These are phyloP conservation scores for Pseudomugil gertrudae DNA, from an alignment of 2,797 vertebrate species.

Conservation along the genomic window DNA sequence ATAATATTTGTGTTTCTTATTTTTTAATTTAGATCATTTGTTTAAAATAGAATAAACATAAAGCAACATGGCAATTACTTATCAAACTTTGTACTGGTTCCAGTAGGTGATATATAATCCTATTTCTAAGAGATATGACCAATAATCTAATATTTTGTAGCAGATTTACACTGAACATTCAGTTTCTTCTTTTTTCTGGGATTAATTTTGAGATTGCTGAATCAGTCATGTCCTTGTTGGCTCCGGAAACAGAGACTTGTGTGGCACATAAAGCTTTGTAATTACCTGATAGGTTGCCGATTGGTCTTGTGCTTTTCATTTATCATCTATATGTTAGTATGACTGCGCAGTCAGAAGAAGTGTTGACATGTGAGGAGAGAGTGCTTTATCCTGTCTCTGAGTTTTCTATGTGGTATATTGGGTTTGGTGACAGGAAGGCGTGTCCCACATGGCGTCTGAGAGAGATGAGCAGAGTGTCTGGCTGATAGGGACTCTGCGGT, in stretches of 20 bases:
- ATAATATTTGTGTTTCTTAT: no score
- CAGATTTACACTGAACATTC: not conserved
- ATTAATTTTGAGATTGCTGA: constrained; percentile 4
- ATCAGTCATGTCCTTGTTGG: constrained; percentile 18
- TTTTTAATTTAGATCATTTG: no score
- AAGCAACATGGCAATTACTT: no score
- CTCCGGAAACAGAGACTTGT: constrained; percentile 1
- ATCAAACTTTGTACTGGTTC: no score
- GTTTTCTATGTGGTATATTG: constrained; percentile 69
- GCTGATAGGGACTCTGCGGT: constrained; percentile 45
- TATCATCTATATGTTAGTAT: constrained; percentile 68
- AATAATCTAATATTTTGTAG: no score
- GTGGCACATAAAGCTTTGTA: constrained; percentile 58
- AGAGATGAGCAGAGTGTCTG: constrained; percentile 55
- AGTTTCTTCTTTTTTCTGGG: not conserved
- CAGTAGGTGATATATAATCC: no score
- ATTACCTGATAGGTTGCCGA: constrained; percentile 72
- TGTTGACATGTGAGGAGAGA: constrained; percentile 68
- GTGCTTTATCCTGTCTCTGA: constrained; percentile 55
- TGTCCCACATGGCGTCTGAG: constrained; percentile 77
- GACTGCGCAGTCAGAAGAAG: constrained; percentile 45
- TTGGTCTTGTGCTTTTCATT: constrained; percentile 76
- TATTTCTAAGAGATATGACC: no score
- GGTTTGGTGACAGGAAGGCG: constrained; percentile 72
- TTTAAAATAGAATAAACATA: no score